Base-by-base conservation (phyloP, 2,888 invertebrate species). In the Lomographa bimaculata region DNA sequence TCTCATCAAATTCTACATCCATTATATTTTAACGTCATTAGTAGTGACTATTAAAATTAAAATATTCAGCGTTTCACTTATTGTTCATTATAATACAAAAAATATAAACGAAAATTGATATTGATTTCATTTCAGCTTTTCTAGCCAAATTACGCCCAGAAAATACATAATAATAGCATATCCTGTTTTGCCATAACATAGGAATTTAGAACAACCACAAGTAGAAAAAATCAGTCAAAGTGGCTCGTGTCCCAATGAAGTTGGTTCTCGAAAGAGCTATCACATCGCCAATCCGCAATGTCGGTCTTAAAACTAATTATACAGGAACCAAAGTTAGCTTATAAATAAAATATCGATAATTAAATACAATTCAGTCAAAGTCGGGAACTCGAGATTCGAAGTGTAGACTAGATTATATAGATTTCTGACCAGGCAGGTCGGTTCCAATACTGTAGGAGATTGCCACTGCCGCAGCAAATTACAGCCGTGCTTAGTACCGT, bases 1-100 rank as follows among this genome's bases (percentile, higher is more conserved):
- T 61, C 63, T 53, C 68, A 54, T 59, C 27, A 66, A 80, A 83
- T 81, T 85, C 87, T 87, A 87, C 86, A 79, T 86, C 84, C 85
- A 83, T 81, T 87, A 87, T 86, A 87, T 84, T 86, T 85, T 71
- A 83, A 78, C 67, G 73, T 78, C 82, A 75, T 80, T 74, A 84
- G 71, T 75, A 68, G 64, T 74, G 81, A 83, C 80, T 77, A 72
- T 82, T 75, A 80, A 82, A 83, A 81, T 74, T 76, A 78, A 74
- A 74, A 50, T 52, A 67, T 64, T 55, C 29, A 36, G 45, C 38
- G 56, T 66, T 19, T 9, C 58, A 64, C 56, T 64, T 58, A 46
- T 53, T 55, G 53, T 60, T 60, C 55, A 58, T 66, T 62, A 77
- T 66, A 11, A 19, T 77, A 76, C 76, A 79, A 71, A 78, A 63